Base-by-base conservation (phyloP, 2,888 invertebrate species). In the Nasonia oneida region DNA sequence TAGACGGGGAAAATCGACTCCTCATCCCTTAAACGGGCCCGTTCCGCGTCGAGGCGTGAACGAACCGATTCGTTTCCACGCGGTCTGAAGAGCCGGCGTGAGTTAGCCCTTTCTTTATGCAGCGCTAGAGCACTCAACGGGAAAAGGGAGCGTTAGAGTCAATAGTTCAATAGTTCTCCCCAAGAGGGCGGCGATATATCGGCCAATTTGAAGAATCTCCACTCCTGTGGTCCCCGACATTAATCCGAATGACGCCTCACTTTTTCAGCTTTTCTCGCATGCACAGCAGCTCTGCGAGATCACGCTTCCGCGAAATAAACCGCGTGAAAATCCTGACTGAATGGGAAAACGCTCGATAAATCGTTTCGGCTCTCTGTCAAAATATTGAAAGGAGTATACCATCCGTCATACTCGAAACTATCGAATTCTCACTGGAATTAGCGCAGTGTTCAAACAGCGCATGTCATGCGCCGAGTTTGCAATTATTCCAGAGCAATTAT, bases 91-190 rank as follows among this genome's bases (percentile, higher is more conserved):
- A 81, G 76, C 77, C 71, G 5, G n/a, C 39, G 29, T 50, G 91
- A 92, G 89, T 89, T 86, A 88, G 90, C 89, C 86, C 79, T 90
- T 90, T 90, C 89, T 89, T 77, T 37, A 37, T 37, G 89, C 87
- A 83, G 83, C 84, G 87, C 90, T 87, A 87, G n/a, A 29, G 53
- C 50, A 75, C 29, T 5, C 14, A 18, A 50, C 75, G 75, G 14
- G 12, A 76, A 57, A 57, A 47, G 50, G 76, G 29, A 42, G 75
- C 42, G 61, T 29, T 29, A 29, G 89, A 86, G 79, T 88, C 89
- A 90, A 90, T 90, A 91, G 90, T 90, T 88, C 89, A 90, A 90
- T 90, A 91, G 90, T 90, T 91, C 88, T 86, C 78, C 50, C 23
- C 61, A 37, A 50, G 50, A 18, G 74, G 14, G 29, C 53, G 77